phyloP scores from a whole-genome alignment of 2,113 vertebrate species.

The Mustela nigripes region DNA sequence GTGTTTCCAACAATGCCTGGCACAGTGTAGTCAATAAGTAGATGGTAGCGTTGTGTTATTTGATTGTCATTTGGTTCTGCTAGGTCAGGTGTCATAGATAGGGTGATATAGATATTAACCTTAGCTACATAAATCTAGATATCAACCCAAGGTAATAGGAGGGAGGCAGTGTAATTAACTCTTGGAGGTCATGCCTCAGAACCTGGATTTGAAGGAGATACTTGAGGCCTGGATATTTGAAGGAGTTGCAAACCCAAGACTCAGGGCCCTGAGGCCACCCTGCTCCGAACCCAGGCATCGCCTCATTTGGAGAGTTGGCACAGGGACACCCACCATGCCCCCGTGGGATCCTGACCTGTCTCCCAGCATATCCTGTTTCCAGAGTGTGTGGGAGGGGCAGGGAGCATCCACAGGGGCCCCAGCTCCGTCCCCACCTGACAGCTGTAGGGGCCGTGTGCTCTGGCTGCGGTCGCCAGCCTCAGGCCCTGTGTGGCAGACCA shows the following conservation, averaged over 20 bases:
- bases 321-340: neutral
- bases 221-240: neutral
- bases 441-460: slow-evolving; percentile 78
- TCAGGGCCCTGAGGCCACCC: neutral
- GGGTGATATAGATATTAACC: neutral
- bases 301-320: neutral
- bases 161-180: neutral
- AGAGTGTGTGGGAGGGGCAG: neutral
- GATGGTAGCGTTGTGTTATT: neutral
- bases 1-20: neutral
- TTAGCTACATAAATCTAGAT: neutral
- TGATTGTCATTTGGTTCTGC: neutral
- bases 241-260: neutral
- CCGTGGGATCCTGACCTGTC: neutral
- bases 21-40: neutral
- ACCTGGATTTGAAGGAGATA: neutral
- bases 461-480: slow-evolving; percentile 4
- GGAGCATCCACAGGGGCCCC: neutral
- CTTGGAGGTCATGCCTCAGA: neutral
- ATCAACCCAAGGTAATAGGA: neutral
- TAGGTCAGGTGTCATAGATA: neutral
- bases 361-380: neutral
- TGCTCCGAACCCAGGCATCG: neutral
- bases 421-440: slow-evolving; percentile 77
- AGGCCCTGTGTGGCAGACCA: slow-evolving; percentile 83